phyloP scores from a whole-genome alignment of 2,888 invertebrate species.

The Sisyra nigra region DNA sequence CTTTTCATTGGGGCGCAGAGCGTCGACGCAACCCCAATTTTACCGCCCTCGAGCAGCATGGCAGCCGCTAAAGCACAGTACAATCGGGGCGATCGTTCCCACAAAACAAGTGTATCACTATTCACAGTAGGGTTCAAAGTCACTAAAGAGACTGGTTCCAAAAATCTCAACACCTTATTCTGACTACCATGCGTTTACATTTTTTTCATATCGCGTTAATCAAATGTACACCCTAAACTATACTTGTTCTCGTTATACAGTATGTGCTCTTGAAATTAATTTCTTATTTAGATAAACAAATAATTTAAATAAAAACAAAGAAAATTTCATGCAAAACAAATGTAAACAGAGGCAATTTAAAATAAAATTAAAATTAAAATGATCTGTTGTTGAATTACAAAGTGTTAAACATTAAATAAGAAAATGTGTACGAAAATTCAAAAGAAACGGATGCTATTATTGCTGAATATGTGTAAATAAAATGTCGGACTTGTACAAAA shows the following conservation, averaged over 20 bases:
- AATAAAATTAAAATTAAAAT: too few relatives aligned
- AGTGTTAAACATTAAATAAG: too few relatives aligned
- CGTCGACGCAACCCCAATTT: background rate
- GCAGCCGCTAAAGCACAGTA: background rate
- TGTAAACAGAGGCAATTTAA: background rate
- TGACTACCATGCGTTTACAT: background rate
- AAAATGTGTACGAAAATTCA: too few relatives aligned
- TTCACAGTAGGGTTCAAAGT: background rate
- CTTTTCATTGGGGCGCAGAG: background rate
- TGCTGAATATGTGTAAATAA: too few relatives aligned
- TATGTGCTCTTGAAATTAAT: background rate
- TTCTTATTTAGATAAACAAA: background rate
- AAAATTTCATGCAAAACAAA: background rate
- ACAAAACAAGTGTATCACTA: constrained; percentile 1
- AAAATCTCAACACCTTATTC: background rate
- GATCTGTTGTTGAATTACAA: too few relatives aligned
- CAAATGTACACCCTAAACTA: too few relatives aligned
- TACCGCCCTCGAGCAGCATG: background rate
- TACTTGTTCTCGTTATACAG: background rate
- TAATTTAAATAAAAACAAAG: background rate
- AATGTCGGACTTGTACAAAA: too few relatives aligned
- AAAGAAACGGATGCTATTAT: too few relatives aligned
- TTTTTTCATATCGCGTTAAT: background rate
- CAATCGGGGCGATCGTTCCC: background rate
- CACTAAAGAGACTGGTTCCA: background rate